These are phyloP conservation scores for Ancistrus triradiatus DNA, from an alignment of 2,113 vertebrate species.

Conservation along the genomic window DNA sequence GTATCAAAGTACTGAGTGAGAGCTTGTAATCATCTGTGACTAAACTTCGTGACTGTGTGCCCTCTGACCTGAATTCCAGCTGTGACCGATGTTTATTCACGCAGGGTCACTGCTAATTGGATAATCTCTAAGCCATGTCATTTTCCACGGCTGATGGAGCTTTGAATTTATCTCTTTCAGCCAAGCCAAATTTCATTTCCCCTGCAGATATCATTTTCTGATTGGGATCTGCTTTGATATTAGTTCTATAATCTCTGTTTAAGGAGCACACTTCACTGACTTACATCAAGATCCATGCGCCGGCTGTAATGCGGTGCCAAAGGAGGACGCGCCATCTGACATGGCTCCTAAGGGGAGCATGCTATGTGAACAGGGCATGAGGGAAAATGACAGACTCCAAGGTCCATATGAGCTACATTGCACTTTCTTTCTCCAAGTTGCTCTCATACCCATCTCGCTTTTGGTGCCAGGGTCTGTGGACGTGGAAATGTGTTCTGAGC, in stretches of 20 bases:
- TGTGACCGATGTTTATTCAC: constrained; percentile 1
- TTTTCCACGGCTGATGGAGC: constrained; percentile 18
- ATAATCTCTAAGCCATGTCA: constrained; percentile 22
- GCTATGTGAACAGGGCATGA: background rate
- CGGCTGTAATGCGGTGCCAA: background rate
- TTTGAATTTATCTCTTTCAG: constrained; percentile 26
- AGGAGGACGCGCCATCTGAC: constrained; percentile 9
- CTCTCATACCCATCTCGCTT: background rate
- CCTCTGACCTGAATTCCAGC: constrained; percentile 3
- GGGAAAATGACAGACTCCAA: background rate
- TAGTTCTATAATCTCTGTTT: constrained; percentile 12
- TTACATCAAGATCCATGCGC: no score
- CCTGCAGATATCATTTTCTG: constrained; percentile 28
- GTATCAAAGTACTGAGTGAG: background rate
- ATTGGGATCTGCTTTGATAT: constrained; percentile 16
- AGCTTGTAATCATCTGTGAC: background rate
- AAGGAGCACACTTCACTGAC: constrained; percentile 4
- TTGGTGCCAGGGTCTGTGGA: background rate
- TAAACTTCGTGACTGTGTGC: background rate
- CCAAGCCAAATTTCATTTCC: constrained; percentile 27
- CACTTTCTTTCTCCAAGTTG: no score
- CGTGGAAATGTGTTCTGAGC: background rate
- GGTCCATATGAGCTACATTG: no score
- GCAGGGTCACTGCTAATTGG: constrained; percentile 22
- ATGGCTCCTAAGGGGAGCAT: background rate